Evolutionary conservation across 2,113 vertebrate species (phyloP).

Genomic region (Saccopteryx leptura): DNA sequence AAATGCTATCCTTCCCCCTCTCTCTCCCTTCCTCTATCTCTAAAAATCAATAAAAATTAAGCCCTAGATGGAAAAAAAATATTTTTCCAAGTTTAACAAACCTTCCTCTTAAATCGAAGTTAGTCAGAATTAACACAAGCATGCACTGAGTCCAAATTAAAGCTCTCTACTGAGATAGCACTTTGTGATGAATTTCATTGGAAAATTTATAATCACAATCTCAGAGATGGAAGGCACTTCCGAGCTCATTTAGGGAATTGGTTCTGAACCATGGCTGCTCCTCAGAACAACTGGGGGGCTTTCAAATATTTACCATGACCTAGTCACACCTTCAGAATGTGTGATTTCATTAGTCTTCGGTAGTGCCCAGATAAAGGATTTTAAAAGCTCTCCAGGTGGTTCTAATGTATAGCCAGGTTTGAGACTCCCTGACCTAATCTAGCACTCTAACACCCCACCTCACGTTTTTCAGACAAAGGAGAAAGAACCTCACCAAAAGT

Average conservation of each 20-base stretch:
- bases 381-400: conserved; percentile 32
- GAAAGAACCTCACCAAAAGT: conserved; percentile 5
- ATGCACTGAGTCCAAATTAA: not conserved
- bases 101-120: conserved; percentile 51
- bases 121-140: conserved; percentile 43
- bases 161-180: conserved; percentile 13
- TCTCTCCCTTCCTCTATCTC: too few relatives aligned
- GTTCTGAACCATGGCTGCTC: not conserved
- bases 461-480: conserved; percentile 42
- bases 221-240: not conserved
- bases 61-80: not conserved
- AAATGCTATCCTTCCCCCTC: too few relatives aligned
- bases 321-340: not conserved
- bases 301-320: not conserved
- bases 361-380: conserved; percentile 2
- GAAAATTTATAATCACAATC: conserved; percentile 31
- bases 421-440: conserved; percentile 18
- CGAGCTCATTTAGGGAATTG: not conserved
- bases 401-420: not conserved
- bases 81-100: conserved; percentile 17
- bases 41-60: too few relatives aligned
- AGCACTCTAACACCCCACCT: not conserved
- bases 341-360: not conserved
- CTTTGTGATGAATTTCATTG: not conserved
- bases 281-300: not conserved